These are phyloP conservation scores for Ophiothrix spiculata DNA, from an alignment of 35 echinoderm and acorn worm species.

Conservation along the genomic window DNA sequence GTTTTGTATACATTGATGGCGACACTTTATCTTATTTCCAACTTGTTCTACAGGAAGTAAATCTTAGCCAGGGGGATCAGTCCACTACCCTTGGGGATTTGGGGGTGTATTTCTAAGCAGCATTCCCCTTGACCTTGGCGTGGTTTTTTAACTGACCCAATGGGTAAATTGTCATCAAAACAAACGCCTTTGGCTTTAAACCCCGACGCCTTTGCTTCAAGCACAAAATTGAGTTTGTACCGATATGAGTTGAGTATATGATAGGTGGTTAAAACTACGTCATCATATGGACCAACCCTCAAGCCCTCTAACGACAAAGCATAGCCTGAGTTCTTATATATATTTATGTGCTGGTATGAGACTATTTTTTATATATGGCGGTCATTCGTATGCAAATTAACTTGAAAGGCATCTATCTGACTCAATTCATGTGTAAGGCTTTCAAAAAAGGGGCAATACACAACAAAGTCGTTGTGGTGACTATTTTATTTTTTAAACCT, in stretches of 20 bases:
- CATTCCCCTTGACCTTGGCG: background rate
- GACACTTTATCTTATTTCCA: background rate
- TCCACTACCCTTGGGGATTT: background rate
- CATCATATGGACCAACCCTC: slow-evolving; percentile 3
- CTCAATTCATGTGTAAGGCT: background rate
- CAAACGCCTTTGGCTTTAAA: background rate
- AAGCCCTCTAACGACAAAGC: background rate
- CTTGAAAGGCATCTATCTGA: background rate
- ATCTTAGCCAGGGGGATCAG: background rate
- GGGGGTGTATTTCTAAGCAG: background rate
- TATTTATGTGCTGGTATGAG: slow-evolving; percentile 4
- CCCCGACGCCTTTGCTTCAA: background rate
- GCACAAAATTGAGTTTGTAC: background rate
- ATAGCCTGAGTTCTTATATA: background rate
- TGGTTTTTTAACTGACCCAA: background rate
- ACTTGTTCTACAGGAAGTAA: slow-evolving; percentile 11
- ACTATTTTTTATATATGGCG: background rate
- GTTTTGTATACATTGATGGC: too few species aligned
- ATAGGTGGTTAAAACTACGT: background rate
- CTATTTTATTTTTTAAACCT: too few species aligned
- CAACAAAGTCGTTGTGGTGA: too few species aligned
- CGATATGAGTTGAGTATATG: background rate
- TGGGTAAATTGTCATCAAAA: background rate
- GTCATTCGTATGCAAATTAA: slow-evolving; percentile 9
- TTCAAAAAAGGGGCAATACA: background rate